These are phyloP conservation scores for Andrena fulva DNA, from an alignment of 2,888 invertebrate genomes.

Conservation along the genomic window DNA sequence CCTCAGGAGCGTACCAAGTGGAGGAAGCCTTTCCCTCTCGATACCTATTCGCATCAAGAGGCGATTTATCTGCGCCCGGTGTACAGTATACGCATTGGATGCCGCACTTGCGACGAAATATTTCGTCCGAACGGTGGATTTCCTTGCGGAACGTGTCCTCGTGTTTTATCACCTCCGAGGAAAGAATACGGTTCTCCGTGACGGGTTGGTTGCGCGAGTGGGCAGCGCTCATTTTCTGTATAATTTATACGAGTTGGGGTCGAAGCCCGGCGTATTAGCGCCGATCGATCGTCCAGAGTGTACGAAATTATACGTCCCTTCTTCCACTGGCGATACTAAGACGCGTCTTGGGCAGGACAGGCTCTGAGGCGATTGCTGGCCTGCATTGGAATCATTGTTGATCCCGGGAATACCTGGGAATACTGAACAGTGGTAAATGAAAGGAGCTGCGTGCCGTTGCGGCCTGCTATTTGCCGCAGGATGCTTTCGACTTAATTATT, in stretches of 20 bases:
- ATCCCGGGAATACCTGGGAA: slow-evolving; percentile 21
- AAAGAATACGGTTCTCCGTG: background rate
- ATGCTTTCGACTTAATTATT: no score
- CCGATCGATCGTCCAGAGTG: slow-evolving; percentile 6
- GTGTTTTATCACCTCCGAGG: slow-evolving; percentile 13
- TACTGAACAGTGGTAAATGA: slow-evolving; percentile 10
- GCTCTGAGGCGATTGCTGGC: slow-evolving; percentile 7
- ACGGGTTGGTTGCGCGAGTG: slow-evolving; percentile 9
- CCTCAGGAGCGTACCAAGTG: background rate
- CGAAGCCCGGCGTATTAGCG: slow-evolving; percentile 20
- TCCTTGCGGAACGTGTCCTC: slow-evolving; percentile 6
- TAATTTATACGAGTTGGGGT: slow-evolving; percentile 43
- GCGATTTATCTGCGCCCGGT: slow-evolving; percentile 4
- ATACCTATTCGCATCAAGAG: background rate
- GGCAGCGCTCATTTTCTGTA: slow-evolving; percentile 29
- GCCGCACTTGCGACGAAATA: slow-evolving; percentile 4
- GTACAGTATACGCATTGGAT: background rate
- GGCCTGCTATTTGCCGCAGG: no score
- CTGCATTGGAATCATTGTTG: slow-evolving; percentile 43
- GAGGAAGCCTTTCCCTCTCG: background rate
- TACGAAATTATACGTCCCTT: slow-evolving; percentile 14
- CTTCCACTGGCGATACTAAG: background rate
- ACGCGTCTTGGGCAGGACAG: slow-evolving; percentile 10
- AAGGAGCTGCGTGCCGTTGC: no score
- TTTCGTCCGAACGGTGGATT: background rate